phyloP scores from a whole-genome alignment of 2,888 invertebrate species.

The Noctuana brunneofusca region DNA sequence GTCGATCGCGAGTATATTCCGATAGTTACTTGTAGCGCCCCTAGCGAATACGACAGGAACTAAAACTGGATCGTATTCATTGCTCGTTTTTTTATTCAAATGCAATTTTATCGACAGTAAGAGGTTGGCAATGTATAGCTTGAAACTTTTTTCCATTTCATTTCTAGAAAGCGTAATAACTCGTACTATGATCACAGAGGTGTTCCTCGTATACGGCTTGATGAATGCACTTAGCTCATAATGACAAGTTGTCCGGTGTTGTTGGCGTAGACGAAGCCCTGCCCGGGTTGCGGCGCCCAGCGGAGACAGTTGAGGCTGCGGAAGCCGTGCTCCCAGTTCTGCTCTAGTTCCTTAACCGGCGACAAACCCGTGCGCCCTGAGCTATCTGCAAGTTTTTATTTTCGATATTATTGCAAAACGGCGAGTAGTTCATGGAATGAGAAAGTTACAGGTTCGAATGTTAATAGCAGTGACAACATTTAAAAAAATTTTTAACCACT shows the following conservation, averaged over 20 bases:
- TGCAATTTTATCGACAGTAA: too few species aligned
- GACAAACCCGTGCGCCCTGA: slow-evolving; percentile 69
- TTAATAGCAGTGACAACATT: too few species aligned
- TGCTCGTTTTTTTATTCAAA: too few species aligned
- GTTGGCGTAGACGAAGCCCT: slow-evolving; percentile 93
- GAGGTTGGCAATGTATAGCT: too few species aligned
- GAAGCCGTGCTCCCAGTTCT: slow-evolving; percentile 85
- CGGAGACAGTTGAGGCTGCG: slow-evolving; percentile 92
- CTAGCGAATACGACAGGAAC: too few species aligned
- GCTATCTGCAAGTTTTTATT: slow-evolving; percentile 53
- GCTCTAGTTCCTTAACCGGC: slow-evolving; percentile 86
- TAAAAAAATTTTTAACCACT: too few species aligned
- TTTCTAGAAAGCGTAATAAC: neutral
- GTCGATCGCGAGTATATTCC: too few species aligned
- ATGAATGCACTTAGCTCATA: slow-evolving; percentile 74
- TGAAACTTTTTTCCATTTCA: neutral
- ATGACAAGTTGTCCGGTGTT: slow-evolving; percentile 91
- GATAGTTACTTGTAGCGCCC: too few species aligned
- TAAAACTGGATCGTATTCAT: too few species aligned
- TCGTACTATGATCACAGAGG: neutral
- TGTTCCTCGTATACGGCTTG: neutral
- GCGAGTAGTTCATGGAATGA: neutral
- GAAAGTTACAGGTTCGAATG: too few species aligned
- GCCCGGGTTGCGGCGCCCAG: slow-evolving; percentile 92
- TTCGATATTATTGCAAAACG: neutral